A percentile compares a stretch with the other conserved stretches of the same genome.
These are phyloP conservation scores for Acleris sparsana DNA, from an alignment of 2,888 invertebrate species.

Conservation along the genomic window DNA sequence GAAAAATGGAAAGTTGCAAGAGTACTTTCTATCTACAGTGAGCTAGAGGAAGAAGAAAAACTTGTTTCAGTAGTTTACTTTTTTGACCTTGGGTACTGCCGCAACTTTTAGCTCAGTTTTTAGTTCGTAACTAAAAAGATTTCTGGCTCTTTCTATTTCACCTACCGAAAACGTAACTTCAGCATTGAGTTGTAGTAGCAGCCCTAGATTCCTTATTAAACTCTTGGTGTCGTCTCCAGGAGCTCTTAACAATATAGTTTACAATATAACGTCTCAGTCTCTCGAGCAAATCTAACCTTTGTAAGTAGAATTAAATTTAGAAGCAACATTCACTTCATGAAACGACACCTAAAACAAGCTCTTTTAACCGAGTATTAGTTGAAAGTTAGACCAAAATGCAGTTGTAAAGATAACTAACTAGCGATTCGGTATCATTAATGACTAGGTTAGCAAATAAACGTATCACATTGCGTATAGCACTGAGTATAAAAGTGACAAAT, in stretches of 20 bases:
- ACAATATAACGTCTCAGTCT: conserved; percentile 12
- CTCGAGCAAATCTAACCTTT: conserved; percentile 12
- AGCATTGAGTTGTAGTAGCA: no score
- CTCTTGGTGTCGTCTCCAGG: conserved; percentile 9
- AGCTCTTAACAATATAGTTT: conserved; percentile 2
- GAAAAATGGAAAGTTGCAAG: conserved; percentile 67
- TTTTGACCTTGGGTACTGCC: conserved; percentile 3
- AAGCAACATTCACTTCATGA: not conserved
- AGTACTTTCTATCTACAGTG: conserved; percentile 46
- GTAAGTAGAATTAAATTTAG: not conserved
- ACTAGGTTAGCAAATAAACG: conserved; percentile 64
- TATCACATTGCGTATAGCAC: conserved; percentile 58
- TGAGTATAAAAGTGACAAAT: conserved; percentile 39
- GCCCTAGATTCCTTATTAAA: conserved; percentile 10
- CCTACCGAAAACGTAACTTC: no score
- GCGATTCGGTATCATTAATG: conserved; percentile 54
- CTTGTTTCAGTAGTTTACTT: conserved; percentile 21
- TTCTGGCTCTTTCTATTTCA: no score
- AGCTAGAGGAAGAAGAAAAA: conserved; percentile 5
- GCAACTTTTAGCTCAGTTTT: no score
- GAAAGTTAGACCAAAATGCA: conserved; percentile 62
- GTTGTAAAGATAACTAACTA: conserved; percentile 54
- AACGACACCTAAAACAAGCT: not conserved
- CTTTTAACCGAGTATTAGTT: conserved; percentile 25
- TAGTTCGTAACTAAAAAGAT: no score